These are phyloP conservation scores for Calameuta filiformis DNA, from an alignment of 2,888 invertebrate genomes.

Conservation along the genomic window DNA sequence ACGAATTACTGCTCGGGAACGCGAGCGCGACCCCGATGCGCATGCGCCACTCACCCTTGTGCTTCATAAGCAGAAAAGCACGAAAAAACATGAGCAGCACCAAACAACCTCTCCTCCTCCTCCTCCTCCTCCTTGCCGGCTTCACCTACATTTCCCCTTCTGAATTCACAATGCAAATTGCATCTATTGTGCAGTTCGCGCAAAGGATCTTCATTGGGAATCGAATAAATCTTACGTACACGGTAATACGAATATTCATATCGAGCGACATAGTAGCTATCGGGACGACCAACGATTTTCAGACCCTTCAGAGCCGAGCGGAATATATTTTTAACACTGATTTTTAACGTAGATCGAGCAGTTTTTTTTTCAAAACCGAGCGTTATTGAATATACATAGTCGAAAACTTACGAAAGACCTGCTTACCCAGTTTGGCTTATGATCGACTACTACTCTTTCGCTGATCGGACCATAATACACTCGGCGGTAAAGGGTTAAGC, in stretches of 20 bases:
- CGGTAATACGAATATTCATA: neutral
- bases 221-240: neutral
- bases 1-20: conserved; percentile 58
- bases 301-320: too few species aligned
- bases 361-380: too few species aligned
- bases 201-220: neutral
- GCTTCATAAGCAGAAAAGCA: neutral
- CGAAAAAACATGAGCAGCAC: neutral
- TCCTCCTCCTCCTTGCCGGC: too few species aligned
- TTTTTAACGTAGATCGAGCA: too few species aligned
- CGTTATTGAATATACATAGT: too few species aligned
- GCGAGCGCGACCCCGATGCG: conserved; percentile 34
- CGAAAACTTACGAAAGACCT: too few species aligned
- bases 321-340: too few species aligned
- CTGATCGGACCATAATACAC: too few species aligned
- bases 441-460: too few species aligned
- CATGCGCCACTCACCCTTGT: conserved; percentile 33
- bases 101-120: neutral
- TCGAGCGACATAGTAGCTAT: neutral
- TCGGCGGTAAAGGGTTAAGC: neutral
- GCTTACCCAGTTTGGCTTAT: too few species aligned
- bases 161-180: neutral
- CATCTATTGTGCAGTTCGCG: neutral
- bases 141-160: neutral
- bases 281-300: neutral